A percentile compares a stretch with the other conserved stretches of the same genome.
These are phyloP conservation scores for Cordilura impudica DNA, from an alignment of 2,888 invertebrate species.

Conservation along the genomic window DNA sequence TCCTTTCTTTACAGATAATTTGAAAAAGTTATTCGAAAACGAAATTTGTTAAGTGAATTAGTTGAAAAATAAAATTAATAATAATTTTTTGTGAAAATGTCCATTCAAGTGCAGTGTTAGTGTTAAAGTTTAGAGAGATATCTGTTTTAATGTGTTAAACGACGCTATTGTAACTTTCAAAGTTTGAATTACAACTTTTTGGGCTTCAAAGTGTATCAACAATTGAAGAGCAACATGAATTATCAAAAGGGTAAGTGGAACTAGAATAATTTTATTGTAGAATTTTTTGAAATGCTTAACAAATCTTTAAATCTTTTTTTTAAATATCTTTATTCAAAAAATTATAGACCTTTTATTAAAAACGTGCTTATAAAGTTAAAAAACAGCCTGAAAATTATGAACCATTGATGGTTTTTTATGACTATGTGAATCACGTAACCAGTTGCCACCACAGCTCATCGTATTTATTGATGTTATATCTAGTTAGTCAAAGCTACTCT, in stretches of 20 bases:
- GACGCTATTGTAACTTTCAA: neutral
- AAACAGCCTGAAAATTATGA: neutral
- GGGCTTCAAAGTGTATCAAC: conserved; percentile 55
- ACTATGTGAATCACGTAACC: conserved; percentile 50
- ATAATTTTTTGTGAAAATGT: neutral
- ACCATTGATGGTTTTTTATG: conserved; percentile 45
- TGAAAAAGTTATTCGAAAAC: too few species aligned
- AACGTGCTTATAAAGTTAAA: conserved; percentile 29
- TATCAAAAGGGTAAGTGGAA: conserved; percentile 76
- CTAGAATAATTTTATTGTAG: neutral
- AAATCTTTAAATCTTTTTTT: neutral
- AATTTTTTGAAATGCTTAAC: neutral
- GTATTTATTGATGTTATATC: conserved; percentile 16
- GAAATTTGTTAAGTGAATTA: neutral
- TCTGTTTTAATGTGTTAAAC: neutral
- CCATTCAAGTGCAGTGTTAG: neutral
- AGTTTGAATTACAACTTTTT: neutral
- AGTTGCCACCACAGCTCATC: conserved; percentile 29
- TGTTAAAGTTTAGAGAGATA: neutral
- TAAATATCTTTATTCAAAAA: neutral
- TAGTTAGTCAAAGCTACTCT: conserved; percentile 51
- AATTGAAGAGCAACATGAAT: conserved; percentile 70
- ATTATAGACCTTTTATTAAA: neutral
- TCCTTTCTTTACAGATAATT: neutral
- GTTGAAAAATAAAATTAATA: neutral